Base-by-base conservation (phyloP, 1,140 invertebrate species). In the Caenorhabditis tropicalis region DNA sequence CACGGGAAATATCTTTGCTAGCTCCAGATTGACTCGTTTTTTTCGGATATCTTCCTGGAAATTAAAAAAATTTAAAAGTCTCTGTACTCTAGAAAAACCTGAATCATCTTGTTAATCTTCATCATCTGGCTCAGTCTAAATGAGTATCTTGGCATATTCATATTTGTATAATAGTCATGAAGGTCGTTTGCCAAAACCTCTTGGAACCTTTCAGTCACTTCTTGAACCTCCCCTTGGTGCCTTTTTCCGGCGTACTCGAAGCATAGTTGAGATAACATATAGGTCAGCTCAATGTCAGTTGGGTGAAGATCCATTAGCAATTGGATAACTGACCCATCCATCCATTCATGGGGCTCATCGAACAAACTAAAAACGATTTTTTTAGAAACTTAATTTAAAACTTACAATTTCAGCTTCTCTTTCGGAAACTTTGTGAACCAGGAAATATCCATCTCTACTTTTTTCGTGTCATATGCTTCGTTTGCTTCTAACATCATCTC, bases 221-320 rank as follows among this genome's bases (percentile, higher is more conserved):
- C 43, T 51, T 79, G 7, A n/a, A 58, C 27, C 5, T 70, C 58
- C 0, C 31, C n/a, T 31, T 46, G 51, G 10, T 43, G 29, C 21
- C 31, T 24, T 49, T 60, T 65, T 58, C 81, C 81, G 39, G 51
- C 81, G 36, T 58, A 33, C 0, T 82, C 31, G n/a, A 82, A 82
- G n/a, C 53, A 60, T 39, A 82, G 19, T 60, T 82, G 81, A 24
- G 31, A 60, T 9, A 82, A 19, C 31, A 82, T 21, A 33, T 82
- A 82, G 33, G 33, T 33, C 9, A 82, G 15, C 33, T 82, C 81
- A 3, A 82, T 10, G 6, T 60, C 36, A 43, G 33, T 43, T 24
- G 56, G 51, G 6, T 82, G 19, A 6, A 82, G 31, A 9, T 24
- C n/a, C 4, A 39, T 21, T 10, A 82, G 19, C 2, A 56, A n/a